Evolutionary conservation across 2,113 vertebrate genomes (phyloP).

Genomic region (Elaphurus davidianus): DNA sequence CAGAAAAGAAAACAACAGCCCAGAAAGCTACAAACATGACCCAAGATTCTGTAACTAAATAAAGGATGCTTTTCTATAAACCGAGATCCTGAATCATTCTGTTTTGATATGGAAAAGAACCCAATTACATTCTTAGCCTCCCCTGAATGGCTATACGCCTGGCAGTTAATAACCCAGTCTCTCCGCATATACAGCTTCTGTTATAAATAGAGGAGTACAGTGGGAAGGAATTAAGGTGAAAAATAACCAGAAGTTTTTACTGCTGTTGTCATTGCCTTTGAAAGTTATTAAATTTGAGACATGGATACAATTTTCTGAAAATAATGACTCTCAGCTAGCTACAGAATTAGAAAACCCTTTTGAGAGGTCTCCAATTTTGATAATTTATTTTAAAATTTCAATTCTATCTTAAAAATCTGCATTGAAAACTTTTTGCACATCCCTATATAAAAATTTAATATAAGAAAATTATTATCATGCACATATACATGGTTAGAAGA

Average conservation of each 20-base stretch:
- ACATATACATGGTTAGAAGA: background rate
- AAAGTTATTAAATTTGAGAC: background rate
- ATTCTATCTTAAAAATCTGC: background rate
- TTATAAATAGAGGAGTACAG: background rate
- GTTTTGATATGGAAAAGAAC: background rate
- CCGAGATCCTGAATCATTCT: background rate
- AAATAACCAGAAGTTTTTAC: background rate
- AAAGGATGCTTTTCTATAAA: background rate
- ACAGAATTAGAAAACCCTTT: background rate
- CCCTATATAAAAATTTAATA: background rate
- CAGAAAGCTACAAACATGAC: background rate
- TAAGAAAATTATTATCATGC: background rate
- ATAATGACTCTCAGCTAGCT: background rate
- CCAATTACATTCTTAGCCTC: background rate
- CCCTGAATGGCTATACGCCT: background rate
- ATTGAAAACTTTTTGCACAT: background rate
- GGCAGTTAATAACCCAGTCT: background rate
- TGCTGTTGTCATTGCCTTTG: background rate
- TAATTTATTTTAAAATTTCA: background rate
- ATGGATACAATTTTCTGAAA: background rate
- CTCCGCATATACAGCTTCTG: background rate
- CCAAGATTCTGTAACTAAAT: background rate
- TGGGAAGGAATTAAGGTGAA: background rate
- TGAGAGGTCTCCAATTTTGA: background rate
- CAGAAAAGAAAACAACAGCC: background rate